Percentiles rank a stretch among this genome's conserved stretches.
Evolutionary conservation across 2,888 invertebrate species (phyloP).

Genomic region (Drosophila villosipedis): DNA sequence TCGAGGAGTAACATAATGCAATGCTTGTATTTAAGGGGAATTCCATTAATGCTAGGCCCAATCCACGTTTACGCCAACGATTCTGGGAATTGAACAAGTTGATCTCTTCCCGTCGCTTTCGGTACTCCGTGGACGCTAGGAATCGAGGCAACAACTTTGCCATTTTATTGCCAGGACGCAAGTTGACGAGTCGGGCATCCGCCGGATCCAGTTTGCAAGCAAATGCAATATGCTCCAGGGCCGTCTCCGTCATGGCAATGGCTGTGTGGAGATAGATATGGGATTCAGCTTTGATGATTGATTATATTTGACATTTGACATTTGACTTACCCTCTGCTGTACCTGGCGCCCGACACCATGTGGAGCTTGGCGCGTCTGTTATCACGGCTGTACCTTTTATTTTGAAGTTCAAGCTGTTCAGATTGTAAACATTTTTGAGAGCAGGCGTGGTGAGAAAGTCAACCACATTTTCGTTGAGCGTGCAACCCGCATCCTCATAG

Average conservation of each 20-base stretch:
- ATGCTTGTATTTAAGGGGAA: conserved; percentile 39
- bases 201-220: conserved; percentile 87
- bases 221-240: conserved; percentile 89
- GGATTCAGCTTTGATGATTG: neutral
- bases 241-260: conserved; percentile 87
- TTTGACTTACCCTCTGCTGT: conserved; percentile 87
- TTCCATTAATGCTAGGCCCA: conserved; percentile 89
- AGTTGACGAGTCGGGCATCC: conserved; percentile 87
- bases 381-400: conserved; percentile 88
- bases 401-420: conserved; percentile 87
- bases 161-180: conserved; percentile 83
- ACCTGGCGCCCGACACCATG: conserved; percentile 89
- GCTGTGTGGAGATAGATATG: conserved; percentile 11
- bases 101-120: conserved; percentile 86
- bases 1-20: conserved; percentile 86
- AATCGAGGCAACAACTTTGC: conserved; percentile 86
- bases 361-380: conserved; percentile 90
- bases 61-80: conserved; percentile 92
- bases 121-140: conserved; percentile 86
- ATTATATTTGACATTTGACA: neutral
- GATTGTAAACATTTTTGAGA: conserved; percentile 88
- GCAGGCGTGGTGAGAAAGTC: conserved; percentile 71
- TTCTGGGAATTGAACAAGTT: conserved; percentile 89
- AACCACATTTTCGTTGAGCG: conserved; percentile 86
- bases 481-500: conserved; percentile 87